Percentiles rank a stretch among this genome's conserved stretches.
phyloP scores from a whole-genome alignment of 2,888 invertebrate genomes.

The Yponomeuta evonymella region DNA sequence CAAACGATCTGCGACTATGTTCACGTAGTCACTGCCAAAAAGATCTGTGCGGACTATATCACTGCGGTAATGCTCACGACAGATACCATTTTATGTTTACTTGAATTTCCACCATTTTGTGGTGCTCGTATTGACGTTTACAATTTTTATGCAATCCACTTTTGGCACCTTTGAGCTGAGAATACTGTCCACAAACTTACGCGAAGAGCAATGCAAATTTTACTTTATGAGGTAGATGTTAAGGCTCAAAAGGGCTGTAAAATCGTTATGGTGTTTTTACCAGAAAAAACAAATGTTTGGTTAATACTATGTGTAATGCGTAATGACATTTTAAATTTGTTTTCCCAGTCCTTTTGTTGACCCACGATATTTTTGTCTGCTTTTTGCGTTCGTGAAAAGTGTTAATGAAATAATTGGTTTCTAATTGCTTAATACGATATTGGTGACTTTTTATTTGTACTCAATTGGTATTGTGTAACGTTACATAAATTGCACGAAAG shows the following conservation, averaged over 20 bases:
- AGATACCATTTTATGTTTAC: constrained; percentile 14
- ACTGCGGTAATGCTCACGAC: background rate
- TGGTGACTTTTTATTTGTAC: background rate
- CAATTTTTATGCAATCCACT: constrained; percentile 53
- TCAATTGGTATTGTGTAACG: background rate
- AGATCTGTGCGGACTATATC: no score
- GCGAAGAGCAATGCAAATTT: background rate
- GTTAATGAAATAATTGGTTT: constrained; percentile 26
- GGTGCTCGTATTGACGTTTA: constrained; percentile 40
- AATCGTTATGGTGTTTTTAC: background rate
- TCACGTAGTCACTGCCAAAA: no score
- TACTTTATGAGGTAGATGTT: background rate
- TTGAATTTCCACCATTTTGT: constrained; percentile 8
- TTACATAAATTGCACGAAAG: background rate
- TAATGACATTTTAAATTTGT: constrained; percentile 35
- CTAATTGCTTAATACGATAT: constrained; percentile 5
- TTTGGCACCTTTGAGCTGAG: constrained; percentile 42
- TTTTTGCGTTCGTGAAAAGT: constrained; percentile 20
- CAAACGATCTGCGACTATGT: no score
- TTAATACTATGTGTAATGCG: constrained; percentile 1
- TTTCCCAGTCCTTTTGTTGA: constrained; percentile 19
- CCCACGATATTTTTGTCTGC: background rate
- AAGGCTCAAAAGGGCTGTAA: background rate
- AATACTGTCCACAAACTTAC: background rate
- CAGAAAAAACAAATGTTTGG: background rate